A percentile compares a stretch with the other conserved stretches of the same genome.
Evolutionary conservation across 2,888 invertebrate genomes (phyloP).

Genomic region (Corbicula japonica): DNA sequence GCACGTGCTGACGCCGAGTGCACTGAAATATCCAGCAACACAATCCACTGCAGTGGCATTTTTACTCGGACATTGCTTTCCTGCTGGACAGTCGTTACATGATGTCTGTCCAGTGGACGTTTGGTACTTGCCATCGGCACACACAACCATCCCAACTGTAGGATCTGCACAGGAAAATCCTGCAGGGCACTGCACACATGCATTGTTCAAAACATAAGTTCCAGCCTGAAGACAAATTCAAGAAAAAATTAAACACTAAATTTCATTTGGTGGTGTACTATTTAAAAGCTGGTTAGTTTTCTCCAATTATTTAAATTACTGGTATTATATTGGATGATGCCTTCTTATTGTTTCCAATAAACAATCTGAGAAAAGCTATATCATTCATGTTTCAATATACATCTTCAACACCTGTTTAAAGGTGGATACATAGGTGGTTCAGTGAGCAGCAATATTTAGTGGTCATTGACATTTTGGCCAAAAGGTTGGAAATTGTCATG

Average conservation of each 20-base stretch:
- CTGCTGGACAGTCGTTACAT: slow-evolving; percentile 82
- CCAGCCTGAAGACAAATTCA: slow-evolving; percentile 74
- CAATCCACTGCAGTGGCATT: slow-evolving; percentile 75
- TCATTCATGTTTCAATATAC: no score
- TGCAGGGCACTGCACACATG: slow-evolving; percentile 78
- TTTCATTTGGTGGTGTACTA: no score
- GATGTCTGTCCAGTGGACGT: slow-evolving; percentile 75
- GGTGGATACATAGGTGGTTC: no score
- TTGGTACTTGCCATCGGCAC: slow-evolving; percentile 83
- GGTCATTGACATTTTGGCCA: no score
- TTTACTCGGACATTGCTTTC: slow-evolving; percentile 75
- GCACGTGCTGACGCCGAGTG: slow-evolving; percentile 77
- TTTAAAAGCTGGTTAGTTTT: no score
- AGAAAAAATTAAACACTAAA: background rate
- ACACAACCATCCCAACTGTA: slow-evolving; percentile 71
- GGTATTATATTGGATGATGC: no score
- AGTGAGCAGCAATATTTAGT: no score
- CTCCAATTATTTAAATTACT: no score
- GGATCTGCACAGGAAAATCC: slow-evolving; percentile 82
- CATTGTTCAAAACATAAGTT: slow-evolving; percentile 79
- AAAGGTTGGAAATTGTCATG: no score
- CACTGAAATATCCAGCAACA: slow-evolving; percentile 79
- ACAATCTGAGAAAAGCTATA: no score
- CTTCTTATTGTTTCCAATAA: no score
- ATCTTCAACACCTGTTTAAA: no score